phyloP scores from a whole-genome alignment of 2,797 vertebrate genomes.

The Xyrichtys novacula region DNA sequence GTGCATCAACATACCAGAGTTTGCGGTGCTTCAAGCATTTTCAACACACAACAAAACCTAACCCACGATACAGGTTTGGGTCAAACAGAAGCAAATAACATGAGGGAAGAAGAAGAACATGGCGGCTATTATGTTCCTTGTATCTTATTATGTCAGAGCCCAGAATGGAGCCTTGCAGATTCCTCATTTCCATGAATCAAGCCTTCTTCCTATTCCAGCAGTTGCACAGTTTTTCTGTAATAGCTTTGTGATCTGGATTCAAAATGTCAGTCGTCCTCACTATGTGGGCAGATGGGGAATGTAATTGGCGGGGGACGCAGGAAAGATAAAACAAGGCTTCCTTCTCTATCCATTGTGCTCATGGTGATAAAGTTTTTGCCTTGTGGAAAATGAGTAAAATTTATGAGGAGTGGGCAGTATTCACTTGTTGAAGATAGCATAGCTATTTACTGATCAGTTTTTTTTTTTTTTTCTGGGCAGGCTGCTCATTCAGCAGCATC shows the following conservation, averaged over 20 bases:
- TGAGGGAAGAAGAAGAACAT: conserved; percentile 5
- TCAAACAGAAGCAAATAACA: conserved; percentile 9
- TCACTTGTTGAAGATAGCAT: conserved; percentile 11
- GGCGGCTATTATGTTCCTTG: not conserved
- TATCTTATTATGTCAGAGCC: conserved; percentile 7
- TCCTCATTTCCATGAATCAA: conserved; percentile 19
- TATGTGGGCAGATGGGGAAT: conserved; percentile 32
- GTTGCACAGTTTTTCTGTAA: conserved; percentile 30
- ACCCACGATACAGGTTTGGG: conserved; percentile 13
- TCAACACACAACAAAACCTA: conserved; percentile 33
- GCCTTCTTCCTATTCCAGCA: conserved; percentile 31
- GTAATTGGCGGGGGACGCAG: conserved; percentile 40
- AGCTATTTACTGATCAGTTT: conserved; percentile 13
- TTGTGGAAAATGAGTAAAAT: conserved; percentile 25
- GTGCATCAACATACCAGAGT: not conserved
- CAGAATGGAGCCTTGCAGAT: conserved; percentile 5
- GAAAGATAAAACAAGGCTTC: conserved; percentile 15
- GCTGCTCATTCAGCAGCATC: not conserved
- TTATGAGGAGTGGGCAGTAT: conserved; percentile 12
- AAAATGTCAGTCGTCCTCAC: conserved; percentile 24
- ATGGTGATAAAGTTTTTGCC: conserved; percentile 31
- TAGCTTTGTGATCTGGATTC: conserved; percentile 45
- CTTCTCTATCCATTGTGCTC: conserved; percentile 19
- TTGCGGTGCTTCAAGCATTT: conserved; percentile 21
- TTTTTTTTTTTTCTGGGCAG: conserved; percentile 5